Evolutionary conservation across 2,888 invertebrate genomes (phyloP).

Genomic region (Eulithis prunata): DNA sequence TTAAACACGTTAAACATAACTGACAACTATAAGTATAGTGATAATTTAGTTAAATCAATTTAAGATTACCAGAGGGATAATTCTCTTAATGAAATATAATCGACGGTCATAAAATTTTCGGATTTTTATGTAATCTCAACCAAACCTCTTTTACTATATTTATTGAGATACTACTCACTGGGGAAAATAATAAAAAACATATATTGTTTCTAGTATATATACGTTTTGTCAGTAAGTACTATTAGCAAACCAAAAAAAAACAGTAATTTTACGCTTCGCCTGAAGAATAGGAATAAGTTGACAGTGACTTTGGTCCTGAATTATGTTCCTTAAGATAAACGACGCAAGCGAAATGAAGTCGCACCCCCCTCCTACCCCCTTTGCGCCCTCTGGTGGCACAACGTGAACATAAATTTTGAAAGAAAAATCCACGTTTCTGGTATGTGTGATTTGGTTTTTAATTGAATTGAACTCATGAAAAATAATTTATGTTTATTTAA

Average conservation of each 20-base stretch:
- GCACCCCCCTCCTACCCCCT: slow-evolving; percentile 69
- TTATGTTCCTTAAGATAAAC: slow-evolving; percentile 89
- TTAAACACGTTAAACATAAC: too few relatives aligned
- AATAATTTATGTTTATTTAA: too few relatives aligned
- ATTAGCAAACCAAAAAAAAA: slow-evolving; percentile 49
- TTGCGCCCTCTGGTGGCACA: slow-evolving; percentile 68
- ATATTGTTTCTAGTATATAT: background rate
- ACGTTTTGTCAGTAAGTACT: background rate
- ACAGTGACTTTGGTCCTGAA: slow-evolving; percentile 85
- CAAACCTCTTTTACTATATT: too few relatives aligned
- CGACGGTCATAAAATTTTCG: too few relatives aligned
- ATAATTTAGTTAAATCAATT: too few relatives aligned
- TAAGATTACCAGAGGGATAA: too few relatives aligned
- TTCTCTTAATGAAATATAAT: too few relatives aligned
- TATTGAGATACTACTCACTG: too few relatives aligned
- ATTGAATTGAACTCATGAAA: slow-evolving; percentile 64
- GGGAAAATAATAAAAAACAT: too few relatives aligned
- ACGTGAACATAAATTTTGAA: slow-evolving; percentile 79
- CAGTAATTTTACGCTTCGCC: slow-evolving; percentile 81
- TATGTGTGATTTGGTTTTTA: slow-evolving; percentile 83
- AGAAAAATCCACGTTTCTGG: slow-evolving; percentile 82
- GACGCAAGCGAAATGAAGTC: slow-evolving; percentile 90
- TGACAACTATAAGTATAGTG: too few relatives aligned
- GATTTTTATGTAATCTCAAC: too few relatives aligned
- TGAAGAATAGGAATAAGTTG: slow-evolving; percentile 85